Evolutionary conservation across 35 echinoderm and acorn worm species (phyloP), one percentile per base, ranked within the genome.

Genomic region (Holothuria glaberrima): DNA sequence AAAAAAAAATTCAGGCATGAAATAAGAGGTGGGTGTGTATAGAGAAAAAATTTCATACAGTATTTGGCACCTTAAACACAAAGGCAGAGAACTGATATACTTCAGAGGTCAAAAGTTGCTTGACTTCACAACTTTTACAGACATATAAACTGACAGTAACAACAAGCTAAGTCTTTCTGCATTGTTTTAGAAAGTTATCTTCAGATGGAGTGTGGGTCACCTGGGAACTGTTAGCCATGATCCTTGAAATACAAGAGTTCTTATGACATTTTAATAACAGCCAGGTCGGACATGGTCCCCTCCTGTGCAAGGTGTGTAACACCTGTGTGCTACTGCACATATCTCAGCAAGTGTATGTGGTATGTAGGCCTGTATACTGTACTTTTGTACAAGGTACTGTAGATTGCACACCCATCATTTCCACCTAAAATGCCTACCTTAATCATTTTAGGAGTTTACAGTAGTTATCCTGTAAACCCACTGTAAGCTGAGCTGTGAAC

Each of bases 231-330:
- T 48, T 78, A 48, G 22, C 44, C 50, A 28, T 50, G 36, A 78
- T 50, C 41, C 74, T 50, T 48, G 74, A 78, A 78, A 52, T 78
- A 26, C 50, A 48, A 78, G 74, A 78, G 29, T 48, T 45, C 41
- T 48, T 26, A 78, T 78, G 74, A 78, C 74, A 78, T 45, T 78
- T 78, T 78, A 78, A 78, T 78, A 41, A 78, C 74, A 21, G 50
- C 44, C 41, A 78, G 74, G 26, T 54, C 74, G n/a, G 33, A 21
- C 33, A 48, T 78, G 74, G 38, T 78, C 74, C 74, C 74, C 45
- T 78, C 45, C 74, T 78, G 74, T 78, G 74, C 74, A 78, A 78
- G 74, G 74, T 78, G 74, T 78, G 18, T 30, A 48, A 78, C 74
- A 78, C 74, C 74, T 78, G 74, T 78, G 74, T 48, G 27, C 50